A percentile compares a stretch with the other conserved stretches of the same genome.
phyloP scores from a whole-genome alignment of 2,797 vertebrate species.

The Momotus momota region DNA sequence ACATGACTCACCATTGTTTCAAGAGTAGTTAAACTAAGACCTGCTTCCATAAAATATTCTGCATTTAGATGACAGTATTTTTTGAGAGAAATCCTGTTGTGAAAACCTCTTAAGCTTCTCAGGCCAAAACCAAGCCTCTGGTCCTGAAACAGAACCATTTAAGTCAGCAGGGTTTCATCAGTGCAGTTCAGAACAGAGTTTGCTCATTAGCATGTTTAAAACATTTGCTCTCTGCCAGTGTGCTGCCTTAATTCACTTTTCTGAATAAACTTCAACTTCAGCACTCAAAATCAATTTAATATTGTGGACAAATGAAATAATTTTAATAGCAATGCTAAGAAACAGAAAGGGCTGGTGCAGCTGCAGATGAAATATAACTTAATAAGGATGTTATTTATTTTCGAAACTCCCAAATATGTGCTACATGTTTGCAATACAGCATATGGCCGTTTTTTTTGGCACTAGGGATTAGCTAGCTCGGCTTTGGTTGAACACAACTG shows the following conservation, averaged over 20 bases:
- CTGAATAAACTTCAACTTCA: constrained; percentile 30
- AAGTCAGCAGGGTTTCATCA: background rate
- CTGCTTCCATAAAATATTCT: background rate
- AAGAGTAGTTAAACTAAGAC: background rate
- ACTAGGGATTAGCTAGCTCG: background rate
- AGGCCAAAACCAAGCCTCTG: background rate
- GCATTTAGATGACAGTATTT: background rate
- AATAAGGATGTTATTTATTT: background rate
- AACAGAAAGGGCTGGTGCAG: background rate
- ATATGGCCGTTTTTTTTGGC: background rate
- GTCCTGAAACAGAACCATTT: constrained; percentile 17
- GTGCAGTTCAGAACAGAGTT: background rate
- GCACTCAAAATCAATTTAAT: constrained; percentile 15
- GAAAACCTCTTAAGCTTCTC: background rate
- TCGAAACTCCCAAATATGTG: background rate
- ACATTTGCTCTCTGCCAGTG: background rate
- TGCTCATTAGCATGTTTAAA: constrained; percentile 18
- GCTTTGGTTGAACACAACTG: background rate
- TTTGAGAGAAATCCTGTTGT: background rate
- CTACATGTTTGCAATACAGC: background rate
- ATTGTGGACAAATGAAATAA: background rate
- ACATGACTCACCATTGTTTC: background rate
- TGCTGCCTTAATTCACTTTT: constrained; percentile 29
- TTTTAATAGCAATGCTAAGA: background rate
- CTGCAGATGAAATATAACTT: background rate